Base-by-base conservation (phyloP, 2,888 invertebrate genomes). In the Scaeva pyrastri region DNA sequence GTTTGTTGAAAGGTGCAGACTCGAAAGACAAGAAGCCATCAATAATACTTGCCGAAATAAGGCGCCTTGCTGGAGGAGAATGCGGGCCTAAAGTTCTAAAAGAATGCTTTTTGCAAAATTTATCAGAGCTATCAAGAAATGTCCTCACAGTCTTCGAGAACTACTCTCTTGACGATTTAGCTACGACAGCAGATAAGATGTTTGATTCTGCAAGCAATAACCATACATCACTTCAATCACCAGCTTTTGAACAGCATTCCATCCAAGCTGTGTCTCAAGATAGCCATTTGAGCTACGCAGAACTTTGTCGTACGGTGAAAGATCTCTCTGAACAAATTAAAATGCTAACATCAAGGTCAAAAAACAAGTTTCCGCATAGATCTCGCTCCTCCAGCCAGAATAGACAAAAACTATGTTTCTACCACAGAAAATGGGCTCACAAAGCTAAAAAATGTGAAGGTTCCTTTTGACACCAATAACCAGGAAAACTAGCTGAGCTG, bases 401-500 rank as follows among this genome's bases (percentile, higher is more conserved):
- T 5, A 31, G 31, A 31, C 31, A 31, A 31, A 31, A 8, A 31
- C 6, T 31, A 31, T 31, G 31, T 8, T 31, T 31, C 8, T 31
- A 31, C 8, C 31, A 31, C 31, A 31, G 8, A 8, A 5, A 8
- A 31, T 31, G 31, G 31, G 5, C 31, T 31, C 31, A 2, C 31
- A 31, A 31, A 7, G 31, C 2, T 7, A 31, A 8, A 31, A 31
- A 31, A 5, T 31, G 31, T 31, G 31, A 31, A 8, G 31, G 31
- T 31, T 31, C 31, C 0, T 31, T 5, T 8, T 31, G 2, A 36
- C 48, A 48, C 10, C 48, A 48, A 31, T 16, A 45, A 66, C 16
- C 31, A 48, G 48, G 66, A 26, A 66, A 48, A 66, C 66, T 66
- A 66, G 12, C 48, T 66, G 66, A 26, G 66, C 66, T 66, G 66